These are phyloP conservation scores for Pseudachorutes palmiensis DNA, from an alignment of 1,140 invertebrate species.

Conservation along the genomic window DNA sequence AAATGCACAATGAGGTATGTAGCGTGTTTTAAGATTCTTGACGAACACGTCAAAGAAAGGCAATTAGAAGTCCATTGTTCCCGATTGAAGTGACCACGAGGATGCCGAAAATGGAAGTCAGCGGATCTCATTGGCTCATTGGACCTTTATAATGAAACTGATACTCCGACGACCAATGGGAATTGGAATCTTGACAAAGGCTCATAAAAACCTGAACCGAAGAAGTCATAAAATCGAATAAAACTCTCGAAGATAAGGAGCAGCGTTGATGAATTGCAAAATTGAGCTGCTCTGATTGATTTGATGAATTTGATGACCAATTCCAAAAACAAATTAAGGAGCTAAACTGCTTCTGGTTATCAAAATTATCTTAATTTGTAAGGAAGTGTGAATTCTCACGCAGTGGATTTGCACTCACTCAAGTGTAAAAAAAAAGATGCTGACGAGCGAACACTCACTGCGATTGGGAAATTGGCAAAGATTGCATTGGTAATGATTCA, in stretches of 20 bases:
- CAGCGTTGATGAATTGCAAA: too few relatives aligned
- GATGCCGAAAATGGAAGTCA: slow-evolving; percentile 8
- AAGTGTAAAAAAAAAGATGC: neutral
- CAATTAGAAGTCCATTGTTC: neutral
- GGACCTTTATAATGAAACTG: neutral
- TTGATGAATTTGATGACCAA: too few relatives aligned
- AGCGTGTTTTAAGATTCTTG: neutral
- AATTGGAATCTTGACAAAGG: too few relatives aligned
- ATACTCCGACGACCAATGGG: neutral
- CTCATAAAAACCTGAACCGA: too few relatives aligned
- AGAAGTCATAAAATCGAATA: neutral
- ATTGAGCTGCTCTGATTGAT: too few relatives aligned
- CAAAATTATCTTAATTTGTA: too few relatives aligned
- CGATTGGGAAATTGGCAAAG: neutral
- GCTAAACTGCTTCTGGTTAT: too few relatives aligned
- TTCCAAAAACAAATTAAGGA: too few relatives aligned
- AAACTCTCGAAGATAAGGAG: neutral
- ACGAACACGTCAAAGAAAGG: neutral
- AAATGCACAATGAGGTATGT: neutral
- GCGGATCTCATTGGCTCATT: neutral
- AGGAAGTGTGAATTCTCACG: too few relatives aligned
- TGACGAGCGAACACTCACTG: neutral
- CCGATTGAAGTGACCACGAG: neutral
- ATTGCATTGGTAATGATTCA: too few relatives aligned
- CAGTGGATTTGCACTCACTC: too few relatives aligned